phyloP scores from a whole-genome alignment of 2,888 invertebrate species.

The Tetragnatha montana region DNA sequence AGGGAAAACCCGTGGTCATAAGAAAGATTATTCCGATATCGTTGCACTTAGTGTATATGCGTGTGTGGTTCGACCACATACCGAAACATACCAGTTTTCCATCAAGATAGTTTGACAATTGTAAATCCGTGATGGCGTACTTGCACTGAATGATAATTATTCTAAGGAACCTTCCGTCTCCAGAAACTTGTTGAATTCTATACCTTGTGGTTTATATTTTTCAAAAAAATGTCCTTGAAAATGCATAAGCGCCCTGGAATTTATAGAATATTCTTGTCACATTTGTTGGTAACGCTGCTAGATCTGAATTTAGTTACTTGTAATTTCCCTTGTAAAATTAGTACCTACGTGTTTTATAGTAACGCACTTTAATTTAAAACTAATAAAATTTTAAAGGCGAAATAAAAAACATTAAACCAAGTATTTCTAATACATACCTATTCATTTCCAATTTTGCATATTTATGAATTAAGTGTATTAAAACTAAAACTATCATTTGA shows the following conservation, averaged over 20 bases:
- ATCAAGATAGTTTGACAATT: neutral
- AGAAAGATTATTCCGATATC: neutral
- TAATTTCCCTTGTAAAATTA: neutral
- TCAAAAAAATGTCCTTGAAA: neutral
- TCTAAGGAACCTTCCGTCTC: neutral
- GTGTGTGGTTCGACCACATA: neutral
- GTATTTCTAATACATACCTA: no score
- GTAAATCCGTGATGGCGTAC: neutral
- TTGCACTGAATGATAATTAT: neutral
- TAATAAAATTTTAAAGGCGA: no score
- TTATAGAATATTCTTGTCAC: neutral
- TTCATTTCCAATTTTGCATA: no score
- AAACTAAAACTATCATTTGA: no score
- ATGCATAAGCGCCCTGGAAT: neutral
- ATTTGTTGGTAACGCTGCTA: neutral
- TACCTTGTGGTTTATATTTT: neutral
- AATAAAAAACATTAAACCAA: no score
- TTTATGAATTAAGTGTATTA: no score
- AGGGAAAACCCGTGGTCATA: neutral
- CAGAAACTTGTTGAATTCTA: neutral
- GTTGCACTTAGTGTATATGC: neutral
- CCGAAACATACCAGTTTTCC: neutral
- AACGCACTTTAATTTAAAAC: no score
- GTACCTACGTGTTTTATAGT: no score
- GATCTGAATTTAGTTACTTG: neutral